phyloP scores from a whole-genome alignment of 53 echinoderm and acorn worm species.

The Mesocentrotus franciscanus region DNA sequence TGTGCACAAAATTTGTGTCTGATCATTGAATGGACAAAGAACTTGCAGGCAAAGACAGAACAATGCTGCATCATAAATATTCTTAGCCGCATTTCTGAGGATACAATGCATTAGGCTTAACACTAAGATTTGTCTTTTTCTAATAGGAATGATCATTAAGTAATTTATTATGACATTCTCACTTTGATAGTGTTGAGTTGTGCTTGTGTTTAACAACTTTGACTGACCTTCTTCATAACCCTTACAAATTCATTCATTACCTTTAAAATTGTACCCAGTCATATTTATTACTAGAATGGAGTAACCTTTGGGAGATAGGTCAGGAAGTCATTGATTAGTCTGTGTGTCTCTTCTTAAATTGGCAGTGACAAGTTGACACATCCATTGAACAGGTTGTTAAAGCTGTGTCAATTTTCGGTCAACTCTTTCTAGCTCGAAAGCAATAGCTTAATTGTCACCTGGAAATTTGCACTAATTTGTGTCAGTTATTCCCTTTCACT shows the following conservation, averaged over 20 bases:
- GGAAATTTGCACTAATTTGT: neutral
- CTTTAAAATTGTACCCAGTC: neutral
- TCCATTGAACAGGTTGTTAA: neutral
- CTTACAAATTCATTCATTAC: neutral
- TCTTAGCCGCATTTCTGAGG: no score
- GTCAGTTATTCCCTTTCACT: neutral
- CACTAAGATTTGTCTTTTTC: no score
- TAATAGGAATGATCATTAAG: no score
- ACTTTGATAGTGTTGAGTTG: no score
- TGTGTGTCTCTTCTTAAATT: slow-evolving; percentile 46
- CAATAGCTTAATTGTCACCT: neutral
- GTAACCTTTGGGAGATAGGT: neutral
- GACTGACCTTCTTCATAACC: no score
- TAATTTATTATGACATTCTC: no score
- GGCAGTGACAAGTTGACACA: slow-evolving; percentile 34
- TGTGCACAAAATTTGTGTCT: no score
- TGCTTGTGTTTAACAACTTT: no score
- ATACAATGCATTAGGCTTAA: no score
- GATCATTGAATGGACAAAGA: no score
- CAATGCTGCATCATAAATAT: no score
- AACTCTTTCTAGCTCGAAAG: neutral
- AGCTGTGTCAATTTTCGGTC: slow-evolving; percentile 10
- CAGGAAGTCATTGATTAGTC: slow-evolving; percentile 48
- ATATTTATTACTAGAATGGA: neutral
- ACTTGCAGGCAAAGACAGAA: no score